Evolutionary conservation across 2,888 invertebrate species (phyloP).

Genomic region (Eristalis arbustorum): DNA sequence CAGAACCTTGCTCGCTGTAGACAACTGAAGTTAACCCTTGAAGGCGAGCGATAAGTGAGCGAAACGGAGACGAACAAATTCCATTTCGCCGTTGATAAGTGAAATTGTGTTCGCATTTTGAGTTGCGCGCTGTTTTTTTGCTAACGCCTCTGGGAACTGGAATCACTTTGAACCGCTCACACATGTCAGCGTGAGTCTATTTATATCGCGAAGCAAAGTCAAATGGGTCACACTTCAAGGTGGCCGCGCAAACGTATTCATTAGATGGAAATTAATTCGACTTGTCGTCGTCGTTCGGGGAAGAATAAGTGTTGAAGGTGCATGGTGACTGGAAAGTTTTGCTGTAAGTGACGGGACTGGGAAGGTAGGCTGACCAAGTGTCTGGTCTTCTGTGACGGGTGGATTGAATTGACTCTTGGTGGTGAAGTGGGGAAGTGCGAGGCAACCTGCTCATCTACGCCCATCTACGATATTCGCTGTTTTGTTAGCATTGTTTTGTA

Average conservation of each 20-base stretch:
- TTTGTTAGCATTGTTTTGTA: too few relatives aligned
- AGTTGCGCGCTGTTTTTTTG: background rate
- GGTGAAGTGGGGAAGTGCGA: too few relatives aligned
- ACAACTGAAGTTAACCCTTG: background rate
- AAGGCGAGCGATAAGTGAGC: background rate
- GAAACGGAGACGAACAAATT: background rate
- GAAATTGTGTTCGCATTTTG: background rate
- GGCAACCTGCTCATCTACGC: too few relatives aligned
- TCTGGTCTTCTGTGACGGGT: too few relatives aligned
- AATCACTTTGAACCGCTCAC: conserved; percentile 4
- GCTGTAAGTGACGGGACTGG: too few relatives aligned
- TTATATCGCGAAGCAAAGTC: background rate
- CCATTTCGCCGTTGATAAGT: background rate
- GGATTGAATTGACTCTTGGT: too few relatives aligned
- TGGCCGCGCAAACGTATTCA: conserved; percentile 19
- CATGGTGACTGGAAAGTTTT: background rate
- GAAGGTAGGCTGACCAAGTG: too few relatives aligned
- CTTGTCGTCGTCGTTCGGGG: background rate
- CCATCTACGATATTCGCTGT: too few relatives aligned
- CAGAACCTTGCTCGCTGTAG: background rate
- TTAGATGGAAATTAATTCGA: conserved; percentile 10
- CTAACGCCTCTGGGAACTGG: background rate
- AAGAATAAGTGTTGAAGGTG: background rate
- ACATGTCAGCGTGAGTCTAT: background rate
- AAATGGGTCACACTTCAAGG: conserved; percentile 37